phyloP scores from a whole-genome alignment of 2,888 invertebrate genomes.

The Alsophila aescularia region DNA sequence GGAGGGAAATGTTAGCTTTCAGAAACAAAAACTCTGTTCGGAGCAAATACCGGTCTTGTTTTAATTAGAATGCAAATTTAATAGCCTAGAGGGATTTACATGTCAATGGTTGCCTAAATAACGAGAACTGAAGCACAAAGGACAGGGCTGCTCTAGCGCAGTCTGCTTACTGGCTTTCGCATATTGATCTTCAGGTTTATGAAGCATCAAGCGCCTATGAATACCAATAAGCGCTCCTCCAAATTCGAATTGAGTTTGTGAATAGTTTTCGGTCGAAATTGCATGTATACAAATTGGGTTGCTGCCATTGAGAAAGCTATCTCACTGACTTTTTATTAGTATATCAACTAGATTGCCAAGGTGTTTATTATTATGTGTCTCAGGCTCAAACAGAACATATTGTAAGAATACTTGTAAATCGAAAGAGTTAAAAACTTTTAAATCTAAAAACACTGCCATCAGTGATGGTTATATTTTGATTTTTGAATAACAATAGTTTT shows the following conservation, averaged over 20 bases:
- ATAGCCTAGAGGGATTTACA: conserved; percentile 80
- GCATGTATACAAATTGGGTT: conserved; percentile 27
- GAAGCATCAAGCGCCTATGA: conserved; percentile 56
- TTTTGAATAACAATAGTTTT: too few relatives aligned
- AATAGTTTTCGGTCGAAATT: conserved; percentile 36
- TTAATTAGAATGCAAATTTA: conserved; percentile 84
- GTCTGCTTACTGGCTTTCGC: conserved; percentile 55
- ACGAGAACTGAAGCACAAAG: conserved; percentile 75
- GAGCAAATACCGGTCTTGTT: conserved; percentile 65
- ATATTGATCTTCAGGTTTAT: conserved; percentile 66
- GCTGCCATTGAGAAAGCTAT: background rate
- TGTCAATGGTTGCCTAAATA: conserved; percentile 80
- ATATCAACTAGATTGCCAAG: too few relatives aligned
- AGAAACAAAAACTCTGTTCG: conserved; percentile 56
- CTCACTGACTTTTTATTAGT: too few relatives aligned
- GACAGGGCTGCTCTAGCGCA: conserved; percentile 47
- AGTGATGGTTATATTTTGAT: too few relatives aligned
- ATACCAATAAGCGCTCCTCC: conserved; percentile 54
- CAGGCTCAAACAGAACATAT: too few relatives aligned
- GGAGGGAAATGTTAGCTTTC: conserved; percentile 36
- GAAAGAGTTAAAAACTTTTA: too few relatives aligned
- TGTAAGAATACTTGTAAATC: too few relatives aligned
- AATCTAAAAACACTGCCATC: too few relatives aligned
- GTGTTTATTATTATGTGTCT: too few relatives aligned
- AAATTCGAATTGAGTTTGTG: conserved; percentile 42